Percentiles rank a stretch among this genome's conserved stretches.
These are phyloP conservation scores for Centropus bengalensis DNA, from an alignment of 2,113 vertebrate genomes.

Conservation along the genomic window DNA sequence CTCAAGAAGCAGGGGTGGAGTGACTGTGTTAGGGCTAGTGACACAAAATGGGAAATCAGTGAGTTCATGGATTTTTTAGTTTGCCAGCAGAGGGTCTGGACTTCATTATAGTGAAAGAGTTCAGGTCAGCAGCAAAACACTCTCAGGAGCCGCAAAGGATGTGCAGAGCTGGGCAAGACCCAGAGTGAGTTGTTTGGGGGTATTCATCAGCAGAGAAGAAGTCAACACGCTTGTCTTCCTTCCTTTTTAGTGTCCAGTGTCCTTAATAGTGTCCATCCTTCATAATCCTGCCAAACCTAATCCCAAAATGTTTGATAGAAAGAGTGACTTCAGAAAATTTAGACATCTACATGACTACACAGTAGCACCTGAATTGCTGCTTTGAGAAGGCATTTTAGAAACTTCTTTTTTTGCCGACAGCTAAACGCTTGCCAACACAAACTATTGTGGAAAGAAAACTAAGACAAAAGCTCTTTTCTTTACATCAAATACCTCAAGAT, in stretches of 20 bases:
- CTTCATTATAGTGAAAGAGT: accelerated
- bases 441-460: neutral
- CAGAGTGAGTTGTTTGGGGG: neutral
- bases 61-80: neutral
- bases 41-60: neutral
- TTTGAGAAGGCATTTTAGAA: neutral
- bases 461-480: neutral
- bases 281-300: neutral
- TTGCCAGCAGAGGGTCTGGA: neutral
- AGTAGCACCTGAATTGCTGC: neutral
- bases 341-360: neutral
- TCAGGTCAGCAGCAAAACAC: neutral
- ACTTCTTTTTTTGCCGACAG: neutral
- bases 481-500: neutral
- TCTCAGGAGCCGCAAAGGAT: neutral
- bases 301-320: neutral
- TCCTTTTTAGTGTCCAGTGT: neutral
- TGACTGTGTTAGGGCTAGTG: neutral
- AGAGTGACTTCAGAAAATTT: neutral
- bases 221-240: accelerated
- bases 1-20: neutral
- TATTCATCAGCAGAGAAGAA: neutral
- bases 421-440: neutral
- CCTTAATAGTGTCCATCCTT: neutral
- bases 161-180: neutral